These are phyloP conservation scores for Phalacrocorax carbo DNA, from an alignment of 2,113 vertebrate genomes.

Conservation along the genomic window DNA sequence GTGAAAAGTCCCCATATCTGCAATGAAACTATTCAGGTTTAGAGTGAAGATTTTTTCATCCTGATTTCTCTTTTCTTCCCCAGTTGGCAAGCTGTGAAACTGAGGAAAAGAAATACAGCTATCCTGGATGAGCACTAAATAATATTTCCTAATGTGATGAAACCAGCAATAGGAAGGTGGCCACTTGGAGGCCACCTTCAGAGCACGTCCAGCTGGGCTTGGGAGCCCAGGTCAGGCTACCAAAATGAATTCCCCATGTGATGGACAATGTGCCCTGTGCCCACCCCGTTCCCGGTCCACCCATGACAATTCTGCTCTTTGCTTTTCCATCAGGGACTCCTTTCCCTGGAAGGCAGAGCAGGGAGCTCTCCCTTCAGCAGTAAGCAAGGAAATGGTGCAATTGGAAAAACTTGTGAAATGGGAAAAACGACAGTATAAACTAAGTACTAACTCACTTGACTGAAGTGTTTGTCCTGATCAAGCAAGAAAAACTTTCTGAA, in stretches of 20 bases:
- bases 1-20: neutral
- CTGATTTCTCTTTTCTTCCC: neutral
- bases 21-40: neutral
- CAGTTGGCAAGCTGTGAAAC: neutral
- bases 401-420: neutral
- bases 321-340: neutral
- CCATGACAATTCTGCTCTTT: neutral
- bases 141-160: neutral
- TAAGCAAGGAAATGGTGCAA: neutral
- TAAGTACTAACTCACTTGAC: neutral
- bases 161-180: neutral
- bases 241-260: accelerated
- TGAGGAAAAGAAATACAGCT: neutral
- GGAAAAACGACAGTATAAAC: neutral
- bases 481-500: neutral
- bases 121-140: neutral
- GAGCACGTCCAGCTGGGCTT: neutral
- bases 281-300: neutral
- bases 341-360: neutral
- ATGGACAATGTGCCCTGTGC: accelerated
- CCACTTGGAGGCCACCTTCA: neutral
- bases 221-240: neutral
- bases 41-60: neutral
- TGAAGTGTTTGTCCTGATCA: neutral
- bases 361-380: neutral